Conservation (phyloP, 2,113 vertebrate species). For the Neolamprologus sp. region DNA sequence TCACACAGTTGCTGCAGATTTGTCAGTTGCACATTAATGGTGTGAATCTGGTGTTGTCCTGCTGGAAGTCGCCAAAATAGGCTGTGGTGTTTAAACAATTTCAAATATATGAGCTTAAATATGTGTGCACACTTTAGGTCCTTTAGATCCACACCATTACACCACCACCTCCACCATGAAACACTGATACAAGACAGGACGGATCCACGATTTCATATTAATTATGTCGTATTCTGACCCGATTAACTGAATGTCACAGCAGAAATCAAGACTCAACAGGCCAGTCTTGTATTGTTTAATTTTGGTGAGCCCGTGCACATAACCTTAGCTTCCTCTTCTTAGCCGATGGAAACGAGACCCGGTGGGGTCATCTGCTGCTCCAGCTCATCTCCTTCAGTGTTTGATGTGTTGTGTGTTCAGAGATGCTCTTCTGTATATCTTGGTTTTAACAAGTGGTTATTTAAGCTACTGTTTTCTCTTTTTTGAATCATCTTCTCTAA, state of each 20-base stretch:
- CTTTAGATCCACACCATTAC: neutral
- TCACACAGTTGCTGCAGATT: neutral
- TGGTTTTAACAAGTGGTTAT: neutral
- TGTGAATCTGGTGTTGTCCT: neutral
- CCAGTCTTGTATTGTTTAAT: neutral
- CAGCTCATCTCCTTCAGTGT: neutral
- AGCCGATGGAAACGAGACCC: fast-evolving
- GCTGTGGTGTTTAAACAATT: neutral
- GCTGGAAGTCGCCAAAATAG: neutral
- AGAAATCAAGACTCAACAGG: neutral
- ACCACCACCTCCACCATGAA: neutral
- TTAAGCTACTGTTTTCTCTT: neutral
- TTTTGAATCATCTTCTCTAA: neutral
- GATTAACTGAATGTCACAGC: neutral
- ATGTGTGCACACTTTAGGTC: neutral
- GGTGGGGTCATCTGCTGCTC: neutral
- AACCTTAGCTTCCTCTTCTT: neutral
- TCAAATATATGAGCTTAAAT: neutral
- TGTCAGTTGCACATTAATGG: neutral
- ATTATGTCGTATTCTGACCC: neutral
- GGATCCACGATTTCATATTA: fast-evolving
- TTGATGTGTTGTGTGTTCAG: neutral
- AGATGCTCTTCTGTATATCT: neutral
- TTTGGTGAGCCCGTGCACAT: neutral
- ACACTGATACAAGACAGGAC: neutral